phyloP scores from a whole-genome alignment of 2,888 invertebrate species.

The Mesochorus sp. region DNA sequence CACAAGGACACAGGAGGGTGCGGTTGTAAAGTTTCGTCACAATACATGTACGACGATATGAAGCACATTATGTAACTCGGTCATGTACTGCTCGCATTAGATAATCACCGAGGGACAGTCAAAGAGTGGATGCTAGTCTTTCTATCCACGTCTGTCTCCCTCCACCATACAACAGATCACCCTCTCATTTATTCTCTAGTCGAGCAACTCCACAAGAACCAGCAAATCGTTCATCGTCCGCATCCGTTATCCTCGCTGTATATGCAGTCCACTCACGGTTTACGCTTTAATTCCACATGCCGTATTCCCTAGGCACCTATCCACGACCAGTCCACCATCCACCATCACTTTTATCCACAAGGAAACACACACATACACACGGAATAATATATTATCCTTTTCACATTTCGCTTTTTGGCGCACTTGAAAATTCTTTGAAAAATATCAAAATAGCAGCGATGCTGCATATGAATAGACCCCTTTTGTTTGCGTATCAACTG shows the following conservation, averaged over 20 bases:
- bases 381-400: conserved; percentile 3
- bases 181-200: neutral
- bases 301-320: conserved; percentile 40
- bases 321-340: neutral
- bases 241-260: conserved; percentile 50
- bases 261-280: conserved; percentile 7
- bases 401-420: neutral
- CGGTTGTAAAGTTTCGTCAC: no score
- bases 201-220: conserved; percentile 54
- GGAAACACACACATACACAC: no score
- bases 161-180: conserved; percentile 1
- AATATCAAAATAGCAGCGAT: neutral
- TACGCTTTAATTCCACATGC: conserved; percentile 48
- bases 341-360: neutral
- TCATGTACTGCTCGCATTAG: conserved; percentile 71
- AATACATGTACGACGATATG: neutral
- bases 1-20: no score
- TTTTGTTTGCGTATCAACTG: neutral
- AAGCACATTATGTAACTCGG: conserved; percentile 39
- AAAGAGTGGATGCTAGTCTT: conserved; percentile 52
- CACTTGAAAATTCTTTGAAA: neutral
- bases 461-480: neutral
- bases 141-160: conserved; percentile 19
- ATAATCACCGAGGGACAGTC: conserved; percentile 74
- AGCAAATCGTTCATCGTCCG: conserved; percentile 48